Evolutionary conservation across 1,140 invertebrate species (phyloP).

Genomic region (Lasioglossum albipes): DNA sequence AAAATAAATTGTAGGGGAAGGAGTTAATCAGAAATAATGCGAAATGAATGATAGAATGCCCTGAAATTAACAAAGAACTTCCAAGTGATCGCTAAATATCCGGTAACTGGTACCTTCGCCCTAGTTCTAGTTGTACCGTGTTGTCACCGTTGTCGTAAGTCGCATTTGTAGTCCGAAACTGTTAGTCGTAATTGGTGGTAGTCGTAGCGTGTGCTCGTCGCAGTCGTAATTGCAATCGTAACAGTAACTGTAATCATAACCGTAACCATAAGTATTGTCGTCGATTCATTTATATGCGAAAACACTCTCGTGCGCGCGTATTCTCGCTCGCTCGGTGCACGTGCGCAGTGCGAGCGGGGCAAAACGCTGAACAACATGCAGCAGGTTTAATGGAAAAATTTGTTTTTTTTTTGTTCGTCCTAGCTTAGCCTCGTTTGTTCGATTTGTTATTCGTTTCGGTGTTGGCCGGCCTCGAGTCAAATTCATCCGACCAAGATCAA

Average conservation of each 20-base stretch:
- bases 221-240: not conserved
- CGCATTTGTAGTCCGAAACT: not conserved
- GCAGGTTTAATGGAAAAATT: not conserved
- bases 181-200: not conserved
- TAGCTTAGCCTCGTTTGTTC: not conserved
- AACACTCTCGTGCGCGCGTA: constrained; percentile 27
- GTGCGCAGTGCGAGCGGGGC: no score
- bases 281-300: constrained; percentile 53
- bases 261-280: constrained; percentile 61
- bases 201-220: not conserved
- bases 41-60: no score
- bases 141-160: not conserved
- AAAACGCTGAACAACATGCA: not conserved
- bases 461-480: not conserved
- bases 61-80: no score
- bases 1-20: no score
- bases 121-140: not conserved
- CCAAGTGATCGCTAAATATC: no score
- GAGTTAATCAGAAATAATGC: no score
- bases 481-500: not conserved
- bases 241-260: constrained; percentile 4
- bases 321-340: no score
- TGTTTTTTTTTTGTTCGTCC: not conserved
- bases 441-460: not conserved
- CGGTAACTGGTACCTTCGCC: no score